Evolutionary conservation across 2,113 vertebrate genomes (phyloP), one percentile per base, ranked within the genome.

Genomic region (Pygoscelis adeliae): DNA sequence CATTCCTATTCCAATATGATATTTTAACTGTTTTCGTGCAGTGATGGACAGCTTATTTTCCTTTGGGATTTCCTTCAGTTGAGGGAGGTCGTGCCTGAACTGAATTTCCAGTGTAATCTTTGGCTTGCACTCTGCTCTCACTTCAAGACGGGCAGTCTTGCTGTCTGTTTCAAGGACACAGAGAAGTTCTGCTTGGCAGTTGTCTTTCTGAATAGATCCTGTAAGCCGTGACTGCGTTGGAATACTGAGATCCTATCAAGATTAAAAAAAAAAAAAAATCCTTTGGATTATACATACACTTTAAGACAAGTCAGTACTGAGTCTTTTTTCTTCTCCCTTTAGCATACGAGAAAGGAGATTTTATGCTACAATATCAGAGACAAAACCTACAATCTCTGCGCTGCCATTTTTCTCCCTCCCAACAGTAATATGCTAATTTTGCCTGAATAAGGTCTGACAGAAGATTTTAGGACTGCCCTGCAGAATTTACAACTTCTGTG

Each of bases 141-240:
- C 90, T 90, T 96, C 93, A 19, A 99, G 96, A 66, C 1, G 92
- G 69, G 90, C 98, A 50, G 47, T 62, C 83, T 76, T 97, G 23
- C 92, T 97, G 20, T 91, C 91, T 81, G 92, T 47, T 56, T 82
- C 69, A 16, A 98, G 83, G 62, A 98, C 81, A 36, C 96, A 89
- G 25, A 84, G 36, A 30, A 96, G 70, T 36, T 97, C 96, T 91
- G 96, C 97, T 52, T 88, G 47, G 46, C 98, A 97, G 46, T 82
- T 89, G 15, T 98, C 97, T 34, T 84, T 95, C 93, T 84, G 83
- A 87, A 98, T 61, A 62, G 98, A 98, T 52, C 98, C 98, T 26
- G 98, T 98, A 62, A 98, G 69, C 36, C 95, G 91, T 18, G 93
- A 92, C 95, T 97, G 97, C 32, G 81, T 52, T 5, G 92, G 96